Percentiles rank a stretch among this genome's conserved stretches.
phyloP scores from a whole-genome alignment of 2,888 invertebrate species.

The Philereme vetulata region DNA sequence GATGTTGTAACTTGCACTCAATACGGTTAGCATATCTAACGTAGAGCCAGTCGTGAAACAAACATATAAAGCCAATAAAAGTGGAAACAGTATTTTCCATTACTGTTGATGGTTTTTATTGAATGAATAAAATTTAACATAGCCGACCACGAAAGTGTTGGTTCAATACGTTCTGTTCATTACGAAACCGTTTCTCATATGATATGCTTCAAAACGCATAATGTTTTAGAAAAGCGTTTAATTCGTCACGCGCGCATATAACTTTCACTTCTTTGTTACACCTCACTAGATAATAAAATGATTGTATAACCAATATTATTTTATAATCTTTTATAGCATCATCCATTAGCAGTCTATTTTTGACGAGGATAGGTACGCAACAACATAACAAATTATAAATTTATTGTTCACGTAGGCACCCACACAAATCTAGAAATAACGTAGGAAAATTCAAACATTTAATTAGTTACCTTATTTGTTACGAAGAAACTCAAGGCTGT shows the following conservation, averaged over 20 bases:
- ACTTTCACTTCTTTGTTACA: conserved; percentile 69
- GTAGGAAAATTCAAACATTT: conserved; percentile 76
- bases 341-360: background rate
- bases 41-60: no score
- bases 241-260: conserved; percentile 52
- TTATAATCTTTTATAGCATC: conserved; percentile 7
- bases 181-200: conserved; percentile 41
- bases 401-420: conserved; percentile 61
- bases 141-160: conserved; percentile 41
- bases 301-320: conserved; percentile 35
- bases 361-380: conserved; percentile 33
- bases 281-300: conserved; percentile 49
- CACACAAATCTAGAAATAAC: conserved; percentile 66
- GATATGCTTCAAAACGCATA: conserved; percentile 46
- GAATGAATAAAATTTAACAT: conserved; percentile 44
- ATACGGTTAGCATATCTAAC: no score
- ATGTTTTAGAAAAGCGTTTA: conserved; percentile 51
- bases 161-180: conserved; percentile 32
- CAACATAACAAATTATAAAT: conserved; percentile 54
- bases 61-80: no score
- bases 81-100: no score
- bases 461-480: conserved; percentile 76
- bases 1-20: conserved; percentile 8
- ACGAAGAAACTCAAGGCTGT: conserved; percentile 72
- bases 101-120: conserved; percentile 6